phyloP scores from a whole-genome alignment of 1,140 invertebrate genomes.

The Drosophila neocordata region DNA sequence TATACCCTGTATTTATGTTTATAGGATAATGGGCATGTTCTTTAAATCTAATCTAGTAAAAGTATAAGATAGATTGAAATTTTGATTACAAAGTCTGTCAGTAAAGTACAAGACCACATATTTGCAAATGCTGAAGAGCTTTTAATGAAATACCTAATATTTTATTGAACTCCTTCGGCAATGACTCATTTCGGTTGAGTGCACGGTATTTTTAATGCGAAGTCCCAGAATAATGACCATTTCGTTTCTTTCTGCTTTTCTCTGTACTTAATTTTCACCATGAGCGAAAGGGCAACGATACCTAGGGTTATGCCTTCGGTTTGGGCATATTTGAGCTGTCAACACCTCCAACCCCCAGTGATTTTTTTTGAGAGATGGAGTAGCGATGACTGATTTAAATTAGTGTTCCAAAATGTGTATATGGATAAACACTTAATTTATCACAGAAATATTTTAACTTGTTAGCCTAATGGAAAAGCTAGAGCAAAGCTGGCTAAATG shows the following conservation, averaged over 20 bases:
- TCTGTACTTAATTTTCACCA: conserved; percentile 4
- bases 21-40: not conserved
- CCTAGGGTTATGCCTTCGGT: conserved; percentile 21
- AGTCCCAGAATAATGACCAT: no score
- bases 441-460: conserved; percentile 60
- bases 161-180: no score
- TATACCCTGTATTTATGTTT: not conserved
- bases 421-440: conserved; percentile 81
- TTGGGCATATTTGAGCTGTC: conserved; percentile 71
- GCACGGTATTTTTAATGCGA: not conserved
- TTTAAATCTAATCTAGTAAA: no score
- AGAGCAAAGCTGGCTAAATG: conserved; percentile 11
- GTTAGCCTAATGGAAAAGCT: conserved; percentile 70
- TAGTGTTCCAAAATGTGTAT: conserved; percentile 23
- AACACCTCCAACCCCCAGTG: conserved; percentile 49
- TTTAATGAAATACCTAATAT: no score
- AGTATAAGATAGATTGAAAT: no score
- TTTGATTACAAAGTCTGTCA: no score
- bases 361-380: conserved; percentile 11
- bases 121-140: no score
- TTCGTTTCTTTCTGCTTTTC: not conserved
- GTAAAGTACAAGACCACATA: no score
- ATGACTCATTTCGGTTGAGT: not conserved
- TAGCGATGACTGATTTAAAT: conserved; percentile 49
- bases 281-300: conserved; percentile 56